Conservation (phyloP, 2,888 invertebrate species). For the Scaptodrosophila latifasciaeformis region DNA sequence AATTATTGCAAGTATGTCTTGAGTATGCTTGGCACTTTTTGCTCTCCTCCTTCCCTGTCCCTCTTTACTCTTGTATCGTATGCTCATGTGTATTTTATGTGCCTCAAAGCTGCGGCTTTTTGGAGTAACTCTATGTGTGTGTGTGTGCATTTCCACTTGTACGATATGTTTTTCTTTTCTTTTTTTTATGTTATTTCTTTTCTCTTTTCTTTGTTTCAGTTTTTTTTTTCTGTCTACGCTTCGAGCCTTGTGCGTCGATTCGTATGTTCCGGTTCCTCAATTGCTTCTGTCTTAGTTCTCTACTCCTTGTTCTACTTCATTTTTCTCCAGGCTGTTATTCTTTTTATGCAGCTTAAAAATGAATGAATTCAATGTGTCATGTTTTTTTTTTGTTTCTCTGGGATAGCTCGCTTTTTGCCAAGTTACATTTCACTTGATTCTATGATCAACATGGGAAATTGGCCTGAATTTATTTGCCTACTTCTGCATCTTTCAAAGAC, state of each 20-base stretch:
- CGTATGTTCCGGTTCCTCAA: slow-evolving; percentile 29
- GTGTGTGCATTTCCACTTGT: slow-evolving; percentile 53
- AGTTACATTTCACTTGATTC: slow-evolving; percentile 22
- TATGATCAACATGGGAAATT: no score
- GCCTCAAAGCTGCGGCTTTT: slow-evolving; percentile 1
- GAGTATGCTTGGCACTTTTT: slow-evolving; percentile 57
- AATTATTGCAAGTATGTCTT: slow-evolving; percentile 66
- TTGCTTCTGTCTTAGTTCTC: no score
- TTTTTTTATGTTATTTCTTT: slow-evolving; percentile 37
- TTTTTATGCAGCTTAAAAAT: no score
- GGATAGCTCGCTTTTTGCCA: slow-evolving; percentile 7
- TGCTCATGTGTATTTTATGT: slow-evolving; percentile 6
- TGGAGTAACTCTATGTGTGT: slow-evolving; percentile 4
- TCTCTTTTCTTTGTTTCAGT: slow-evolving; percentile 36
- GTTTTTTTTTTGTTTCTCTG: slow-evolving; percentile 18
- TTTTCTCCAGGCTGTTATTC: slow-evolving; percentile 12
- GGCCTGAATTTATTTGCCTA: no score
- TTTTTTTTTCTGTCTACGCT: slow-evolving; percentile 56
- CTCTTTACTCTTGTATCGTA: slow-evolving; percentile 10
- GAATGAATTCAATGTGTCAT: no score
- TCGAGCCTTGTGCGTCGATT: slow-evolving; percentile 46
- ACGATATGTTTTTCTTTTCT: slow-evolving; percentile 55
- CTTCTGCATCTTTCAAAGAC: no score
- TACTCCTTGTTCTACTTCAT: background rate
- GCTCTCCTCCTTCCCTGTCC: slow-evolving; percentile 35